Base-by-base conservation (phyloP, 2,888 invertebrate species). In the Euclidia mi region DNA sequence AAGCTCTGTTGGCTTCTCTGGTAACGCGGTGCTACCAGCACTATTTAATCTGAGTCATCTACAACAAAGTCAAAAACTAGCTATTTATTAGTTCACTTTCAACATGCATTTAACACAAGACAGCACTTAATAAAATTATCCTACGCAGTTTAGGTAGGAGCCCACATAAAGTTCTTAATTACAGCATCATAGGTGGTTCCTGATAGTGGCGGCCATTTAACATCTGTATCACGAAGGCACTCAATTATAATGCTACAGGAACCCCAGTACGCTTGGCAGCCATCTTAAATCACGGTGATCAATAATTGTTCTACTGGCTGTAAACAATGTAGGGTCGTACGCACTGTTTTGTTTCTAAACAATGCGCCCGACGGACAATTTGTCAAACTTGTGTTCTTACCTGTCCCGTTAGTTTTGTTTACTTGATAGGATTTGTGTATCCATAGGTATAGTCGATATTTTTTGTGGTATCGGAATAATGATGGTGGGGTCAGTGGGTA, bases 371-470 rank as follows among this genome's bases (percentile, higher is more conserved):
- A 53, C 66, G 65, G 65, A 71, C 78, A 74, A 84, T 84, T 84
- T 84, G 82, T 84, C 84, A 84, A 78, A 76, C 72, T 77, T 69
- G 66, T 78, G 68, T 78, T 76, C 67, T 56, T 65, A 69, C 67
- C 65, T 68, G 72, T 70, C 65, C 64, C 45, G 65, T 65, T 68
- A 65, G n/a, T n/a, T n/a, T n/a, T n/a, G n/a, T 75, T 80, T 76
- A 50, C 58, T 65, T 17, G 11, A 17, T 38, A 45, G 63, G 65
- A 64, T 65, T 70, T 65, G 64, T 65, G 55, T 64, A 44, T 51
- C 45, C 14, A 60, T 37, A 47, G 45, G 14, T 55, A 52, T 48
- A 59, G 56, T 63, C 60, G 18, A 35, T 53, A 0, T 14, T 34
- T 34, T 34, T 34, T 34, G 34, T 56, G 45, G 47, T 15, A 11